Evolutionary conservation across 2,797 vertebrate genomes (phyloP).

Genomic region (Aphelocoma californica): DNA sequence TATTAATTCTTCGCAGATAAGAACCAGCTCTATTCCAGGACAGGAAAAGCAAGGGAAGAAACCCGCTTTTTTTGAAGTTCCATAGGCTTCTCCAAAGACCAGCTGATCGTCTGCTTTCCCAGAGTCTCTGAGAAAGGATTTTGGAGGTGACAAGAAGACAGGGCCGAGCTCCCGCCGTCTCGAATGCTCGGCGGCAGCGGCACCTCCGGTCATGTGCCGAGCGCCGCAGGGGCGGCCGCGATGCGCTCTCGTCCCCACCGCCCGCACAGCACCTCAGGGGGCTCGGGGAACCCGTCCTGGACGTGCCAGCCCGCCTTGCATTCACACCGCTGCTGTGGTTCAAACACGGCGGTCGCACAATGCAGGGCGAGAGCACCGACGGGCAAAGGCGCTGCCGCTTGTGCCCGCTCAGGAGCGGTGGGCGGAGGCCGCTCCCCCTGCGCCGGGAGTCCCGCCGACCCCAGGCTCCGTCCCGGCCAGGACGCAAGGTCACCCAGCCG

Average conservation of each 20-base stretch:
- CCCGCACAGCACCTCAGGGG: background rate
- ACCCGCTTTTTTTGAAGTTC: accelerated
- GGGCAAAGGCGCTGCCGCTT: background rate
- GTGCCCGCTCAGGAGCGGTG: background rate
- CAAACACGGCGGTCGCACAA: background rate
- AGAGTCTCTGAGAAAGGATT: background rate
- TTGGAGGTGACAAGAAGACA: background rate
- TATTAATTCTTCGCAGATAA: background rate
- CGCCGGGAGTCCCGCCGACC: too few relatives aligned
- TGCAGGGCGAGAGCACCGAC: background rate
- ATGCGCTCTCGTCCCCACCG: background rate
- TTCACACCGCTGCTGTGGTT: accelerated
- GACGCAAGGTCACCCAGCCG: background rate
- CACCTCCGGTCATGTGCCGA: background rate
- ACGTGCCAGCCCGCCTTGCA: accelerated
- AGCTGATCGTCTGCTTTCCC: accelerated
- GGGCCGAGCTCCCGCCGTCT: background rate
- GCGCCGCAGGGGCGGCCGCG: background rate
- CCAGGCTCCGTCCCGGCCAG: background rate
- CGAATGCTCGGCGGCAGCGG: background rate
- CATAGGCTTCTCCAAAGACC: background rate
- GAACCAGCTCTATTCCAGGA: background rate
- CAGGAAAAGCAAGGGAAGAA: background rate
- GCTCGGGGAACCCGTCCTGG: background rate
- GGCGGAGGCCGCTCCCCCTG: background rate